These are phyloP conservation scores for Brachionus rotundiformis DNA, from an alignment of 1,140 invertebrate genomes.

Conservation along the genomic window DNA sequence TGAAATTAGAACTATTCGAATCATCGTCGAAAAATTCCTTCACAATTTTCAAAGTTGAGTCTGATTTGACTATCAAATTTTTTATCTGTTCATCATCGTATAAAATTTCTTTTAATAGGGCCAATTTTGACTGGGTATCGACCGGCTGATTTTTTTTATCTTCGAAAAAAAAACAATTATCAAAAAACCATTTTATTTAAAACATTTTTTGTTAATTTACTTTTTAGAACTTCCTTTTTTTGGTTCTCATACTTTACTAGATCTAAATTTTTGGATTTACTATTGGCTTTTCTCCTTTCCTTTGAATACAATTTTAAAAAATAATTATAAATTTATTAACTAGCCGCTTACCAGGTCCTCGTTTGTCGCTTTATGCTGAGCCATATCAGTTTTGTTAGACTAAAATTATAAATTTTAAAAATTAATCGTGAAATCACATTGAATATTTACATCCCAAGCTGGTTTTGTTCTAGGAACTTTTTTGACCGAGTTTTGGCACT, in stretches of 20 bases:
- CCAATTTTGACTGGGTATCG: constrained; percentile 8
- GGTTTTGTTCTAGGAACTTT: background rate
- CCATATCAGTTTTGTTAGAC: background rate
- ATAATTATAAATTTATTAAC: background rate
- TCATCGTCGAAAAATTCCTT: constrained; percentile 34
- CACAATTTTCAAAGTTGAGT: constrained; percentile 19
- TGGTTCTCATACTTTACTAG: constrained; percentile 13
- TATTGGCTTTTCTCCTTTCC: constrained; percentile 2
- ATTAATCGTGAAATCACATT: background rate
- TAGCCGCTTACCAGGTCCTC: background rate
- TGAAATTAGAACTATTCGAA: background rate
- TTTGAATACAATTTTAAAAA: background rate
- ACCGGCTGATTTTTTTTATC: background rate
- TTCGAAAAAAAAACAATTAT: background rate
- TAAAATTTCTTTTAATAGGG: constrained; percentile 39
- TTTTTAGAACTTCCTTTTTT: constrained; percentile 9
- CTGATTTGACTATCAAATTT: constrained; percentile 24
- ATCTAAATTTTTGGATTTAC: constrained; percentile 26
- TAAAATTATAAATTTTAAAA: background rate
- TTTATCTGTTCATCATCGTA: constrained; percentile 46
- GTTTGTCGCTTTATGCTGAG: background rate
- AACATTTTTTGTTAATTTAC: background rate
- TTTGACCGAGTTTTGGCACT: background rate
- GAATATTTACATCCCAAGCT: constrained; percentile 25
- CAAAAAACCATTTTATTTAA: background rate